Evolutionary conservation across 2,888 invertebrate species (phyloP).

Genomic region (Stenurella melanura): DNA sequence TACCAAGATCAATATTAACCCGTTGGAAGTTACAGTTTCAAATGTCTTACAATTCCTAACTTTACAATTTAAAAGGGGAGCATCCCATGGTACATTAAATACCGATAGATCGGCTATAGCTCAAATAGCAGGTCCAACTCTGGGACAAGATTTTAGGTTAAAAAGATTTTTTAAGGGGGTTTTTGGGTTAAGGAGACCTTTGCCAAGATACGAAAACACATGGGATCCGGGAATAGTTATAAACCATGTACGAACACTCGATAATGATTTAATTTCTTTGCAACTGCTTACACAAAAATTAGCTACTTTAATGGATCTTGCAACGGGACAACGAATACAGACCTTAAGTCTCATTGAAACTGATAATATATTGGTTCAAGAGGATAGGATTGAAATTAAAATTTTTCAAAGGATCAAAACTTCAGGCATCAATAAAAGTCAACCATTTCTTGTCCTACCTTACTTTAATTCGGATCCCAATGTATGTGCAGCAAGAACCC

Average conservation of each 20-base stretch:
- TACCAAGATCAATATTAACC: too few relatives aligned
- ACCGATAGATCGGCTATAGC: constrained; percentile 43
- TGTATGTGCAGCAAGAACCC: constrained; percentile 18
- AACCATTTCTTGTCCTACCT: constrained; percentile 5
- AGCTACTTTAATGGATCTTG: constrained; percentile 31
- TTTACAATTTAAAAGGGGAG: too few relatives aligned
- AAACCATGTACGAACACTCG: constrained; percentile 19
- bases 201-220: constrained; percentile 36
- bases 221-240: constrained; percentile 43
- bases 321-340: constrained; percentile 42
- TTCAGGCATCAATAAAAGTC: constrained; percentile 11
- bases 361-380: constrained; percentile 17
- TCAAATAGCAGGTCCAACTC: constrained; percentile 38
- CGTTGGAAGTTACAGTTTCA: too few relatives aligned
- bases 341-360: constrained; percentile 34
- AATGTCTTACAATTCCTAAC: too few relatives aligned
- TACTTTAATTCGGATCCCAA: not conserved
- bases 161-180: constrained; percentile 48
- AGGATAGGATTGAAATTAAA: constrained; percentile 19
- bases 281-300: constrained; percentile 36
- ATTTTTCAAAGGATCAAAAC: constrained; percentile 34
- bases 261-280: constrained; percentile 30
- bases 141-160: constrained; percentile 41
- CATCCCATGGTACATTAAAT: too few relatives aligned
- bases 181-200: constrained; percentile 26